These are phyloP conservation scores for Himalopsyche phryganea DNA, from an alignment of 1,140 invertebrate genomes.

Conservation along the genomic window DNA sequence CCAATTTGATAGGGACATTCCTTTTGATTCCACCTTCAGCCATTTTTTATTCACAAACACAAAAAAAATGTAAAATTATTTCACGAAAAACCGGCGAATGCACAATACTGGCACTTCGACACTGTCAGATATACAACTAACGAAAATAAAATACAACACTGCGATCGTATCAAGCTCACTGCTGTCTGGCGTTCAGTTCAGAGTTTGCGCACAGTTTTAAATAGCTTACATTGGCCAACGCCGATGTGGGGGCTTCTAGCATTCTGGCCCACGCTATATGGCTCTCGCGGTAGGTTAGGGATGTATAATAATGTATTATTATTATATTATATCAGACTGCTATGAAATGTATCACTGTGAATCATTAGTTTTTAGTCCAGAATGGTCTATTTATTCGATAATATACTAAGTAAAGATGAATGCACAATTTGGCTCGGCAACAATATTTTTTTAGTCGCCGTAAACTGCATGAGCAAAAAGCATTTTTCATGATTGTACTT, in stretches of 20 bases:
- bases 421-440: no score
- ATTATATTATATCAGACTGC: no score
- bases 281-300: conserved; percentile 20
- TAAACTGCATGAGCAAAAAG: no score
- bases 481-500: no score
- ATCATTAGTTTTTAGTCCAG: no score
- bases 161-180: conserved; percentile 47
- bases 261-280: conserved; percentile 33
- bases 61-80: conserved; percentile 14
- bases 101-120: conserved; percentile 35
- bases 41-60: conserved; percentile 52
- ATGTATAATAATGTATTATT: no score
- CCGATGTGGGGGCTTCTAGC: conserved; percentile 51
- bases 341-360: no score
- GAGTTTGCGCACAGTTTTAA: conserved; percentile 54
- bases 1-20: conserved; percentile 90
- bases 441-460: no score
- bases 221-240: conserved; percentile 51
- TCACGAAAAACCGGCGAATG: conserved; percentile 2
- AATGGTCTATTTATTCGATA: no score
- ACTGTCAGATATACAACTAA: conserved; percentile 35
- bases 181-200: conserved; percentile 42
- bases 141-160: conserved; percentile 33
- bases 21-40: conserved; percentile 75
- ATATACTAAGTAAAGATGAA: no score